Conservation (phyloP, 2,113 vertebrate species). For the Apodemus sylvaticus region DNA sequence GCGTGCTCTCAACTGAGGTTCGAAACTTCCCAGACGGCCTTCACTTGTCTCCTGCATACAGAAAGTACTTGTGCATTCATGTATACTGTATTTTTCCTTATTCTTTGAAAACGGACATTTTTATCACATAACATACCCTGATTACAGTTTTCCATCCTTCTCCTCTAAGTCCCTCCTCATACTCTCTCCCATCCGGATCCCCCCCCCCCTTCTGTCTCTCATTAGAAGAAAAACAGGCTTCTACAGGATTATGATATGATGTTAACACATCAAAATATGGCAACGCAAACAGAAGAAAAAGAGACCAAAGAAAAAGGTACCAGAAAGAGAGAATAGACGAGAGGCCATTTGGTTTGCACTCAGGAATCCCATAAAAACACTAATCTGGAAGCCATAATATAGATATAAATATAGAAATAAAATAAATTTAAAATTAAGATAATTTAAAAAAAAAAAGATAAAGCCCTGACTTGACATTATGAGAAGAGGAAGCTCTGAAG, state of each 20-base stretch:
- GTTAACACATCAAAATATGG: neutral
- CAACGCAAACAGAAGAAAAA: neutral
- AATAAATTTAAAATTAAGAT: neutral
- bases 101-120: neutral
- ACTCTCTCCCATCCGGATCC: neutral
- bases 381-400: neutral
- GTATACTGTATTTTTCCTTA: neutral
- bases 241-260: neutral
- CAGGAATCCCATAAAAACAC: neutral
- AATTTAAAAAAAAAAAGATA: neutral
- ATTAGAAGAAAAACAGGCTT: neutral
- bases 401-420: neutral
- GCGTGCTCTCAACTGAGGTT: neutral
- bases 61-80: neutral
- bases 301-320: neutral
- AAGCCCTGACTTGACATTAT: neutral
- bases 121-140: neutral
- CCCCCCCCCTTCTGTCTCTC: neutral
- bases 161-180: neutral
- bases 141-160: neutral
- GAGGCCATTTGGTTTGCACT: neutral
- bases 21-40: neutral
- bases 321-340: neutral
- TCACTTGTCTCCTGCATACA: neutral
- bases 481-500: neutral